Evolutionary conservation across 2,888 invertebrate species (phyloP).

Genomic region (Drosophila testacea): DNA sequence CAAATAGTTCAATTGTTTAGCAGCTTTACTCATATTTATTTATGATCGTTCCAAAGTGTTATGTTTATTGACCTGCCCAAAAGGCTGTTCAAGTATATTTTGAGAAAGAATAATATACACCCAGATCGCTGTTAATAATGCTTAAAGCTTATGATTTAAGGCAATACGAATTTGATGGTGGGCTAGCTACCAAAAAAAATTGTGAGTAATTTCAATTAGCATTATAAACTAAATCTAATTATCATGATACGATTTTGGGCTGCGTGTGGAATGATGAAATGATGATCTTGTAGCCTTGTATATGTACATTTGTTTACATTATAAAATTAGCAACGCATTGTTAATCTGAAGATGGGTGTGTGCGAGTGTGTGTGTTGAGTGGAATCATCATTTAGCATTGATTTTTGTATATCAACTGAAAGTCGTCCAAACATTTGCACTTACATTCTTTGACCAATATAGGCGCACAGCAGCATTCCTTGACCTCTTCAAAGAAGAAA

Average conservation of each 20-base stretch:
- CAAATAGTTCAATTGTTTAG: conserved; percentile 30
- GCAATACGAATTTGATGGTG: conserved; percentile 25
- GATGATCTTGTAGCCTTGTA: conserved; percentile 39
- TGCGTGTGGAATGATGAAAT: conserved; percentile 38
- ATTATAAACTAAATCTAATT: conserved; percentile 76
- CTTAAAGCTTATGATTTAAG: conserved; percentile 63
- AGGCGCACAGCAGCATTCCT: conserved; percentile 84
- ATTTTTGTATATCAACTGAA: conserved; percentile 24
- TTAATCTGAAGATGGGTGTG: conserved; percentile 62
- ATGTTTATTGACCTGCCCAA: conserved; percentile 52
- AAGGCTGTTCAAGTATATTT: conserved; percentile 24
- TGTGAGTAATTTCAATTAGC: conserved; percentile 73
- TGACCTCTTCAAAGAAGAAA: conserved; percentile 82
- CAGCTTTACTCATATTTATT: conserved; percentile 52
- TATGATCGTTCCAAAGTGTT: conserved; percentile 45
- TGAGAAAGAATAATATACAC: conserved; percentile 58
- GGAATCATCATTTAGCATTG: conserved; percentile 41
- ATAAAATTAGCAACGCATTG: conserved; percentile 73
- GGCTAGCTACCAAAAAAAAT: conserved; percentile 11
- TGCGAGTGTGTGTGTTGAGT: conserved; percentile 21
- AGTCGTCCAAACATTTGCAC: conserved; percentile 50
- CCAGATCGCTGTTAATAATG: conserved; percentile 42
- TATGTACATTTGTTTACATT: conserved; percentile 60
- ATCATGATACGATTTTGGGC: conserved; percentile 62
- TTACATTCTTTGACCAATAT: conserved; percentile 83